Evolutionary conservation across 2,888 invertebrate species (phyloP).

Genomic region (Amorpha juglandis): DNA sequence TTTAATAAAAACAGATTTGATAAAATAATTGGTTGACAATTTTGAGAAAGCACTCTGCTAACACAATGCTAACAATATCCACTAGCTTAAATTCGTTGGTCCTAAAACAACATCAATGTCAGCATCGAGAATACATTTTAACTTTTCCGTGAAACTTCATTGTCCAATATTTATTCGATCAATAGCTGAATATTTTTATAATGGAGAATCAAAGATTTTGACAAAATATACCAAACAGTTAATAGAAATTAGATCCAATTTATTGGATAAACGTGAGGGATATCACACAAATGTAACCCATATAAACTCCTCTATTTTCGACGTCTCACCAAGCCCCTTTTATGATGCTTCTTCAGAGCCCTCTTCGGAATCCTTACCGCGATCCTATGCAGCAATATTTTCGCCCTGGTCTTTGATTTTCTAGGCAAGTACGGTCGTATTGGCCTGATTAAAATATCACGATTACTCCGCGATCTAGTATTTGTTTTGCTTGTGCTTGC

Average conservation of each 20-base stretch:
- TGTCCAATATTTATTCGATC: background rate
- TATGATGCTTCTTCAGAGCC: background rate
- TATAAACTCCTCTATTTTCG: background rate
- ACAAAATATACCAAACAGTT: too few species aligned
- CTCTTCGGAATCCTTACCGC: slow-evolving; percentile 33
- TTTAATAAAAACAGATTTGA: background rate
- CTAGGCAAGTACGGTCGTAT: slow-evolving; percentile 46
- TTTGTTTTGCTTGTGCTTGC: slow-evolving; percentile 16
- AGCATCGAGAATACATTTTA: slow-evolving; percentile 33
- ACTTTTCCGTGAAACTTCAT: background rate
- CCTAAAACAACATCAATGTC: slow-evolving; percentile 28
- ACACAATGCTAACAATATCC: background rate
- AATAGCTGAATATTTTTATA: too few species aligned
- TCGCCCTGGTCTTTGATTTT: slow-evolving; percentile 49
- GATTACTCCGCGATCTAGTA: background rate
- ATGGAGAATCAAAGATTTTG: too few species aligned
- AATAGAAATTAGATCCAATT: too few species aligned
- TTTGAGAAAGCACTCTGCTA: slow-evolving; percentile 1
- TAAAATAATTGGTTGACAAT: background rate
- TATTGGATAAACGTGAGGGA: too few species aligned
- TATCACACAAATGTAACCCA: background rate
- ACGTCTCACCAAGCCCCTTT: background rate
- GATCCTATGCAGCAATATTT: slow-evolving; percentile 41
- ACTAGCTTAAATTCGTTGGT: background rate
- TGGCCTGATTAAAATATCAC: slow-evolving; percentile 31